A percentile compares a stretch with the other conserved stretches of the same genome.
phyloP scores from a whole-genome alignment of 2,797 vertebrate species.

The Hydrocynus forskahlii region DNA sequence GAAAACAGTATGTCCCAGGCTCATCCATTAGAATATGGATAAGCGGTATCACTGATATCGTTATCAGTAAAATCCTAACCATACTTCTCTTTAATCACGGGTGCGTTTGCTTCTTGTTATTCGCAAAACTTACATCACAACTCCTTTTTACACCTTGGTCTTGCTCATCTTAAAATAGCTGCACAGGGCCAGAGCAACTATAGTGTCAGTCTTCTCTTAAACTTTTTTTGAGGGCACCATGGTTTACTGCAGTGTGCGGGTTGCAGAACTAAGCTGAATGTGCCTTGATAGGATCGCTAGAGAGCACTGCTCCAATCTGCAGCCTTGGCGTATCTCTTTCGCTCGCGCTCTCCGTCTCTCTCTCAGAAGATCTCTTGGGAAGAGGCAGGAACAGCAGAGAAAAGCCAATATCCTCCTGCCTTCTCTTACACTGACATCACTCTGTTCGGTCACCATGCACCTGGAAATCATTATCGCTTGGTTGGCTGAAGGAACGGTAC shows the following conservation, averaged over 20 bases:
- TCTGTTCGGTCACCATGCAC: conserved; percentile 24
- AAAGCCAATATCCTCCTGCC: conserved; percentile 41
- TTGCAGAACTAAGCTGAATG: conserved; percentile 31
- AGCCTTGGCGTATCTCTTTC: neutral
- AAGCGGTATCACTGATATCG: too few relatives aligned
- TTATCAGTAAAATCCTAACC: too few relatives aligned
- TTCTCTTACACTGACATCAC: conserved; percentile 42
- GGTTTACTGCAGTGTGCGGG: neutral
- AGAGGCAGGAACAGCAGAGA: conserved; percentile 31
- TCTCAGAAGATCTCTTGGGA: conserved; percentile 26
- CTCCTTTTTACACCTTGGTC: neutral
- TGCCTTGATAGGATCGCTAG: conserved; percentile 17
- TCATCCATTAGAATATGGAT: too few relatives aligned
- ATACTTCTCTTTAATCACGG: too few relatives aligned
- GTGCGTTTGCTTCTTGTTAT: too few relatives aligned
- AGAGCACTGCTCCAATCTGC: conserved; percentile 31
- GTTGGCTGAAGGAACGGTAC: neutral
- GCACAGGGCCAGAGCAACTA: neutral
- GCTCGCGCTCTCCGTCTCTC: neutral
- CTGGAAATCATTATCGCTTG: conserved; percentile 47
- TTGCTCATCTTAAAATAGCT: neutral
- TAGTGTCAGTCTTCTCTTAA: neutral
- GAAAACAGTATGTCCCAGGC: too few relatives aligned
- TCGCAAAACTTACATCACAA: too few relatives aligned
- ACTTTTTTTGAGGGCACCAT: conserved; percentile 1